Evolutionary conservation across 2,113 vertebrate genomes (phyloP).

Genomic region (Bagarius yarrelli): DNA sequence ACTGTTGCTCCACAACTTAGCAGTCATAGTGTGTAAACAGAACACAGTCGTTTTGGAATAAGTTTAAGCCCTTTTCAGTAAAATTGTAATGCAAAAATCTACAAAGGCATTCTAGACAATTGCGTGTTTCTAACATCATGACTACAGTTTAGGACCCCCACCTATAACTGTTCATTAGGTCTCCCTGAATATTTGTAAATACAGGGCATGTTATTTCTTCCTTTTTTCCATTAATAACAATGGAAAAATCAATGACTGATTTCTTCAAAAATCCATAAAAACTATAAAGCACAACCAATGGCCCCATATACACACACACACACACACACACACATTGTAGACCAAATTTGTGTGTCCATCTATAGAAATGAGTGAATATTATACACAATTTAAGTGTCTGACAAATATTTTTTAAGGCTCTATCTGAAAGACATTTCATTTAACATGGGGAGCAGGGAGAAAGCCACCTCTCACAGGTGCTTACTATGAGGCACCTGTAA

Average conservation of each 20-base stretch:
- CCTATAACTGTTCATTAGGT: neutral
- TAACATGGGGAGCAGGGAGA: neutral
- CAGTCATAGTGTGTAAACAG: neutral
- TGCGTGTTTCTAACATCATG: neutral
- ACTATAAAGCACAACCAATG: neutral
- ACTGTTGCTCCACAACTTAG: neutral
- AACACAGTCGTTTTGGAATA: neutral
- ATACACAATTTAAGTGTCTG: too few relatives aligned
- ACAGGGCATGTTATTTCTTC: neutral
- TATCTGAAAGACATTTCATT: neutral
- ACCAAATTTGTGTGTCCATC: neutral
- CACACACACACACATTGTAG: conserved; percentile 1
- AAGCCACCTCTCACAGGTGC: neutral
- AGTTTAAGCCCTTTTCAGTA: neutral
- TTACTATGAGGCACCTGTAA: neutral
- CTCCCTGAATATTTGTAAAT: neutral
- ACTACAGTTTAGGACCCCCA: neutral
- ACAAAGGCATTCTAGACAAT: neutral
- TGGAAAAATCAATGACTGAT: neutral
- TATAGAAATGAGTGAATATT: too few relatives aligned
- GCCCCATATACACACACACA: neutral
- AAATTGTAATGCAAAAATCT: neutral
- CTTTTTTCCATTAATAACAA: neutral
- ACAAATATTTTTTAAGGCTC: neutral
- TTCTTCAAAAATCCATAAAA: conserved; percentile 9